Percentiles rank a stretch among this genome's conserved stretches.
Evolutionary conservation across 2,888 invertebrate species (phyloP).

Genomic region (Notocelia uddmanniana): DNA sequence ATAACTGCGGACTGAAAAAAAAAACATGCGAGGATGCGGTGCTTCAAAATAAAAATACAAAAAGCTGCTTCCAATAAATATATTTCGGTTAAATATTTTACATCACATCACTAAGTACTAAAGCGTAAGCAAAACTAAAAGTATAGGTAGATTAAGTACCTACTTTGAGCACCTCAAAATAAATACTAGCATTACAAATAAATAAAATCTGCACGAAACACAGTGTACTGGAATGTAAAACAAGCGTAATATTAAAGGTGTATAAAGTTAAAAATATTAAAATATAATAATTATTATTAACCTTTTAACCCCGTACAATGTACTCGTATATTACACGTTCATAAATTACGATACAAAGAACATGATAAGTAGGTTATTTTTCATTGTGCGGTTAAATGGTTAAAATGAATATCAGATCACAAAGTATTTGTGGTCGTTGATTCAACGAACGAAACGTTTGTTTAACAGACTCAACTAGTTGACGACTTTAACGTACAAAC

Average conservation of each 20-base stretch:
- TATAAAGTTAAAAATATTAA: slow-evolving; percentile 9
- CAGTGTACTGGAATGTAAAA: slow-evolving; percentile 22
- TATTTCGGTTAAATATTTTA: slow-evolving; percentile 67
- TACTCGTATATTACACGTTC: background rate
- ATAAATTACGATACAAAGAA: background rate
- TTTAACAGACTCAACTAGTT: too few species aligned
- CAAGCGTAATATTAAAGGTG: slow-evolving; percentile 29
- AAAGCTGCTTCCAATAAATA: slow-evolving; percentile 77
- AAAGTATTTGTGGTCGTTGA: too few species aligned
- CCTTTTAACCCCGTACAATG: background rate
- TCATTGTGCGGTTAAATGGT: slow-evolving; percentile 15
- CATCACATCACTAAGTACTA: slow-evolving; percentile 54
- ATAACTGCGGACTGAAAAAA: slow-evolving; percentile 19
- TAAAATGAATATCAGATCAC: slow-evolving; percentile 15
- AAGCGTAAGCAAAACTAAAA: slow-evolving; percentile 59
- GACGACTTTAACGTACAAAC: too few species aligned
- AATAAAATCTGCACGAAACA: slow-evolving; percentile 21
- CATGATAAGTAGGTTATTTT: background rate
- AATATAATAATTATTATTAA: background rate
- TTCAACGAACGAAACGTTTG: too few species aligned
- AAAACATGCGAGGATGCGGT: slow-evolving; percentile 54
- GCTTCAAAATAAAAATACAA: slow-evolving; percentile 67
- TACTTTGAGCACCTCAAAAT: slow-evolving; percentile 32
- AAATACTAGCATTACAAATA: slow-evolving; percentile 37
- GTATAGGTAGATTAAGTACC: slow-evolving; percentile 44